Percentiles rank a stretch among this genome's conserved stretches.
These are phyloP conservation scores for Belonocnema kinseyi DNA, from an alignment of 1,140 invertebrate genomes.

Conservation along the genomic window DNA sequence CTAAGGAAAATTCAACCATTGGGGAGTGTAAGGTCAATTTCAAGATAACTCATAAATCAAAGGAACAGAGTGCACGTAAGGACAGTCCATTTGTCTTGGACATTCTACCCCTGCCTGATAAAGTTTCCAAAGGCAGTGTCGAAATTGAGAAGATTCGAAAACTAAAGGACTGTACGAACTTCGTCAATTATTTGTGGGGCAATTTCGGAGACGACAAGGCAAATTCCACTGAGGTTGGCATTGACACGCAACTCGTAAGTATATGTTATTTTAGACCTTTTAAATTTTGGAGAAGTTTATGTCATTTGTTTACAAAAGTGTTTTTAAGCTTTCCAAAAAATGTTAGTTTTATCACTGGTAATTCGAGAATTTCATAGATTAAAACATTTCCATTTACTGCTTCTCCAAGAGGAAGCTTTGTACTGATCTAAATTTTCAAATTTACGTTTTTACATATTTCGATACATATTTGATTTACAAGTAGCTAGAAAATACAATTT, in stretches of 20 bases:
- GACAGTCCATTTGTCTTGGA: slow-evolving; percentile 30
- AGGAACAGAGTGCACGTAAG: slow-evolving; percentile 45
- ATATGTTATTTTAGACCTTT: too few species aligned
- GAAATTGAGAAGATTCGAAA: slow-evolving; percentile 57
- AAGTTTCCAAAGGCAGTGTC: slow-evolving; percentile 30
- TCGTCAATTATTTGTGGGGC: slow-evolving; percentile 49
- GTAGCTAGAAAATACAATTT: too few species aligned
- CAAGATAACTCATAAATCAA: slow-evolving; percentile 51
- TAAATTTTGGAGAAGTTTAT: too few species aligned
- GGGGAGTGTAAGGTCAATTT: slow-evolving; percentile 63
- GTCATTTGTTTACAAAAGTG: too few species aligned
- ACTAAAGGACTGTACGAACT: slow-evolving; percentile 56
- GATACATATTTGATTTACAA: too few species aligned
- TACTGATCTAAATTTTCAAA: too few species aligned
- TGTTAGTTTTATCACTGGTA: too few species aligned
- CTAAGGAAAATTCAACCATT: slow-evolving; percentile 56
- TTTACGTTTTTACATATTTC: too few species aligned
- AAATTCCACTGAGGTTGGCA: background rate
- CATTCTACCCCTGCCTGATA: background rate
- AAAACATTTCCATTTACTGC: too few species aligned
- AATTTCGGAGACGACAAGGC: slow-evolving; percentile 38
- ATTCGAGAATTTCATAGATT: too few species aligned
- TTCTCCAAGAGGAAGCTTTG: too few species aligned
- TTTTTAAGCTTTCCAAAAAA: too few species aligned
- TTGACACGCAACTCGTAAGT: slow-evolving; percentile 2